Evolutionary conservation across 2,888 invertebrate genomes (phyloP).

Genomic region (Leptogaster cylindrica): DNA sequence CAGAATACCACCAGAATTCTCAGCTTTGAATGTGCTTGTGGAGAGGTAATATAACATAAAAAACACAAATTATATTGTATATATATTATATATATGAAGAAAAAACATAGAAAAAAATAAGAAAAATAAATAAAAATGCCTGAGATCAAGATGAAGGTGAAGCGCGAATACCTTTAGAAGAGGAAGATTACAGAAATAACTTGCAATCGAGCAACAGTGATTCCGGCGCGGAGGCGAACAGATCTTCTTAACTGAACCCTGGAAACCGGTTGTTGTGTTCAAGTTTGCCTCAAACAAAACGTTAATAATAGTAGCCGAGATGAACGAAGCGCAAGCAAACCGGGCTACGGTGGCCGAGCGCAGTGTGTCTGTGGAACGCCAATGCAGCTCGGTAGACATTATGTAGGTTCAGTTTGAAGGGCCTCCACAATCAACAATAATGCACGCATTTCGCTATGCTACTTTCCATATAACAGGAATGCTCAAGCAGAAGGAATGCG

Average conservation of each 20-base stretch:
- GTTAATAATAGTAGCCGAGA: conserved; percentile 33
- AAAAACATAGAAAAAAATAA: too few species aligned
- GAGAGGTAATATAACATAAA: too few species aligned
- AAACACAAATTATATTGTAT: too few species aligned
- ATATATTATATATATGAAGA: too few species aligned
- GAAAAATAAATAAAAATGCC: too few species aligned
- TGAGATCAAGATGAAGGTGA: conserved; percentile 35
- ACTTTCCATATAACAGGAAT: too few species aligned
- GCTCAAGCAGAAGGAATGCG: too few species aligned
- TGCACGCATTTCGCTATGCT: too few species aligned
- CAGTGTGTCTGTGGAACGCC: conserved; percentile 19
- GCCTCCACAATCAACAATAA: too few species aligned
- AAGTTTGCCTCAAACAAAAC: conserved; percentile 31
- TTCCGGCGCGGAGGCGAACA: neutral
- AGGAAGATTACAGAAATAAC: neutral
- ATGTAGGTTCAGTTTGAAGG: too few species aligned
- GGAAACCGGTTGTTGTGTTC: conserved; percentile 27
- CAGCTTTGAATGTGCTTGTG: too few species aligned
- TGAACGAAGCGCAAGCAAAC: conserved; percentile 14
- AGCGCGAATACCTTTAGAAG: neutral
- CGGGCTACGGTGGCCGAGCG: conserved; percentile 4
- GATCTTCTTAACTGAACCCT: conserved; percentile 35
- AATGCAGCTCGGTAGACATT: too few species aligned
- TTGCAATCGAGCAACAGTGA: neutral
- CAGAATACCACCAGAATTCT: conserved; percentile 8